Evolutionary conservation across 1,140 invertebrate genomes (phyloP).

Genomic region (Holcopasites calliopsidis): DNA sequence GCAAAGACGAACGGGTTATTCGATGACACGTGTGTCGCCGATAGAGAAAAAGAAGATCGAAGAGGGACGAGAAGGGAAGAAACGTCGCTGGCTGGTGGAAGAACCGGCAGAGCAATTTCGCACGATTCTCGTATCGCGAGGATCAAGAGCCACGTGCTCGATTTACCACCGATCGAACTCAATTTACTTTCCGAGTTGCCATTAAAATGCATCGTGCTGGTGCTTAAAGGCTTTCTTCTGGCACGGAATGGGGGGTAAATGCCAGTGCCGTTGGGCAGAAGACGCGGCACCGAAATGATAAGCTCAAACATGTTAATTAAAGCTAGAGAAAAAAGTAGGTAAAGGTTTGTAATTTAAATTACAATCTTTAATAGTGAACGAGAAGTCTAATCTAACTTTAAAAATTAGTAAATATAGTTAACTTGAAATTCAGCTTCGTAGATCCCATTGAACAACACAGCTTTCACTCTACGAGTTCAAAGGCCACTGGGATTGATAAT

Average conservation of each 20-base stretch:
- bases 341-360: too few relatives aligned
- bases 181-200: neutral
- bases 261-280: too few relatives aligned
- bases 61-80: neutral
- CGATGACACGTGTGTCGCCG: constrained; percentile 1
- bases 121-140: constrained; percentile 19
- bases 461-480: neutral
- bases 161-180: neutral
- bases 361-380: too few relatives aligned
- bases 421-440: neutral
- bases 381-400: too few relatives aligned
- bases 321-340: too few relatives aligned
- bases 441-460: neutral
- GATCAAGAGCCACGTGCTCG: neutral
- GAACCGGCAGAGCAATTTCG: neutral
- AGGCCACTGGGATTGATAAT: neutral
- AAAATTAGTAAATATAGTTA: too few relatives aligned
- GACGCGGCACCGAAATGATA: too few relatives aligned
- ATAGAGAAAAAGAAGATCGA: neutral
- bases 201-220: too few relatives aligned
- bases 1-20: constrained; percentile 35
- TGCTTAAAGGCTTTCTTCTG: too few relatives aligned
- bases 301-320: too few relatives aligned
- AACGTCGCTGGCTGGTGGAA: neutral
- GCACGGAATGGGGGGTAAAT: neutral